Evolutionary conservation across 2,797 vertebrate species (phyloP), one percentile per base, ranked within the genome.

Genomic region (Apogon hyalosoma): DNA sequence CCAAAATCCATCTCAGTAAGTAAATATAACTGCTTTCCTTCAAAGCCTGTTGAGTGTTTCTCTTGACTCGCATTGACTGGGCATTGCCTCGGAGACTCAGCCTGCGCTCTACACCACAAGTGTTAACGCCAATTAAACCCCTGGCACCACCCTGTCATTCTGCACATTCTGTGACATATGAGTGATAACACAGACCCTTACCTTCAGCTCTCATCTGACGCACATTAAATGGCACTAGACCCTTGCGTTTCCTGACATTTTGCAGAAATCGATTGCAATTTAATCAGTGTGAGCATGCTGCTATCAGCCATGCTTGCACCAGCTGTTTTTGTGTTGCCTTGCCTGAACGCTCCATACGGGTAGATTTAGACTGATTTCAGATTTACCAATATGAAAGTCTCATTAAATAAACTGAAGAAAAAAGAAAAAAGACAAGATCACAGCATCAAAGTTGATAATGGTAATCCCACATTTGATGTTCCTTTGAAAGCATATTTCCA

Each of bases 241-340:
- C 84, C 85, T 63, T 63, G 84, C 76, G 67, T 90, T 92, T 93
- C 90, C 91, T 93, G 92, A 92, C 92, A 91, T 92, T 92, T 92
- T 79, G 82, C 73, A 65, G 76, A 82, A 92, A 93, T 93, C 90
- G 80, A 92, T 92, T 86, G 91, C 87, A 89, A 92, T 93, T 90
- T 89, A 92, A 93, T 93, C 90, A 91, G 87, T 21, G 79, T 40
- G 69, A 80, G 86, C 82, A 45, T 77, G 84, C 73, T 79, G 83
- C 86, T 87, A 88, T 88, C 89, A 73, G 86, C 88, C 84, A 65
- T 42, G 60, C 84, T 84, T 57, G 69, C 75, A 63, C 68, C 88
- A 83, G 85, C 85, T 90, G 88, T 67, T 89, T 42, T 45, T 52
- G 56, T 80, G 75, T 75, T 86, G 79, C 75, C 82, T 84, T 73